phyloP scores from a whole-genome alignment of 1,140 invertebrate species.

The Leptopilina boulardi region DNA sequence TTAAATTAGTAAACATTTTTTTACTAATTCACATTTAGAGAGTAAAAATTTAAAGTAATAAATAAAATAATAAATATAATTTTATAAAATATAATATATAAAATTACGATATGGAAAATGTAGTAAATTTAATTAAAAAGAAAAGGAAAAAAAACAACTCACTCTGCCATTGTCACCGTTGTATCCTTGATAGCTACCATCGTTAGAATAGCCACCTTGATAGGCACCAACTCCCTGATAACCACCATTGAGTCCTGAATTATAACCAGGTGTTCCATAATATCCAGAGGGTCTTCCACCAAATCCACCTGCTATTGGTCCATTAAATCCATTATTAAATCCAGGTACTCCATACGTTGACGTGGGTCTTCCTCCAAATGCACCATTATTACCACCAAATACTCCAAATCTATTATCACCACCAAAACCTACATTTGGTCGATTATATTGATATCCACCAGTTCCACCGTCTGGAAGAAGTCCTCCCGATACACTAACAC shows the following conservation, averaged over 20 bases:
- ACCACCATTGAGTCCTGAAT: no score
- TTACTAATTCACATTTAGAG: no score
- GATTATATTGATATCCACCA: conserved; percentile 70
- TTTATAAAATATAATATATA: no score
- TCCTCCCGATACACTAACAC: conserved; percentile 60
- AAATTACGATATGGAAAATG: no score
- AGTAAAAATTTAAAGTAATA: no score
- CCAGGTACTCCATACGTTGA: conserved; percentile 59
- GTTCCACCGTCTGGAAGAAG: conserved; percentile 61
- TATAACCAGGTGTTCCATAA: conserved; percentile 45
- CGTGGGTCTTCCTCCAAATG: conserved; percentile 54
- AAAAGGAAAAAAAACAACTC: conserved; percentile 53
- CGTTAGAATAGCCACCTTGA: conserved; percentile 17
- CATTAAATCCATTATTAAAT: conserved; percentile 42
- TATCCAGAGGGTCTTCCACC: conserved; percentile 45
- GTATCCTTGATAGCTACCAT: conserved; percentile 45
- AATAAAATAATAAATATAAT: no score
- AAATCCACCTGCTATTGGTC: conserved; percentile 35
- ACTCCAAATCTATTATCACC: conserved; percentile 47
- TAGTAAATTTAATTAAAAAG: no score
- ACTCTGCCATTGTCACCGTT: conserved; percentile 64
- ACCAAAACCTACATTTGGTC: conserved; percentile 52
- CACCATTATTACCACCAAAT: conserved; percentile 41
- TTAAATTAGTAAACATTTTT: no score
- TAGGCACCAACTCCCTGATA: conserved; percentile 48